Percentiles rank a stretch among this genome's conserved stretches.
phyloP scores from a whole-genome alignment of 2,888 invertebrate species.

The Calameuta pallipes region DNA sequence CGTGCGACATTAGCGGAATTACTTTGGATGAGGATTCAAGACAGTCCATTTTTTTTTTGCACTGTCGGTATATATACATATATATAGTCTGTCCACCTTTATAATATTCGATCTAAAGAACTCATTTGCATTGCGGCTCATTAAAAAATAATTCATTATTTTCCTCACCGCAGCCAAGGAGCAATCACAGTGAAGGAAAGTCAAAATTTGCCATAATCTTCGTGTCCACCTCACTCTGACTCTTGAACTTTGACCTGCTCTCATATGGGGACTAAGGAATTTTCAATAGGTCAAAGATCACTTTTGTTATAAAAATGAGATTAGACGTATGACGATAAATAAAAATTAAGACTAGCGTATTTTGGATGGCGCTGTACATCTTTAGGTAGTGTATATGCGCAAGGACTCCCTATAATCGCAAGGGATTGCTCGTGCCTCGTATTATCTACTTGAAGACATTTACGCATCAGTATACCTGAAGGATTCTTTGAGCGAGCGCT shows the following conservation, averaged over 20 bases:
- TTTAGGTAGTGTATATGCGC: neutral
- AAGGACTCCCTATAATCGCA: neutral
- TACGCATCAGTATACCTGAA: neutral
- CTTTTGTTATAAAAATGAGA: neutral
- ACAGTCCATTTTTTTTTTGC: neutral
- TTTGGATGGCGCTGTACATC: neutral
- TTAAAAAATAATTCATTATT: too few relatives aligned
- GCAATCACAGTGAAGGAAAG: neutral
- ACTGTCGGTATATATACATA: neutral
- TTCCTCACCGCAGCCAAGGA: too few relatives aligned
- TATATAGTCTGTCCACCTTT: neutral
- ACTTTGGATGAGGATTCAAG: neutral
- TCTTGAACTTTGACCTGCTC: neutral
- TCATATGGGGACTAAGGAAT: neutral
- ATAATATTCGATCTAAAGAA: neutral
- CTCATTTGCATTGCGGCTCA: too few relatives aligned
- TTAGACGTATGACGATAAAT: neutral
- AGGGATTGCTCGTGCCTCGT: neutral
- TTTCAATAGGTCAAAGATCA: neutral
- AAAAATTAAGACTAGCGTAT: neutral
- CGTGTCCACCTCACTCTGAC: neutral
- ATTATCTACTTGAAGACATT: neutral
- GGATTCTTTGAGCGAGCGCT: conserved; percentile 34
- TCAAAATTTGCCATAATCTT: neutral
- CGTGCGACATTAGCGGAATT: neutral